These are phyloP conservation scores for Alsophila aescularia DNA, from an alignment of 2,888 invertebrate genomes.

Conservation along the genomic window DNA sequence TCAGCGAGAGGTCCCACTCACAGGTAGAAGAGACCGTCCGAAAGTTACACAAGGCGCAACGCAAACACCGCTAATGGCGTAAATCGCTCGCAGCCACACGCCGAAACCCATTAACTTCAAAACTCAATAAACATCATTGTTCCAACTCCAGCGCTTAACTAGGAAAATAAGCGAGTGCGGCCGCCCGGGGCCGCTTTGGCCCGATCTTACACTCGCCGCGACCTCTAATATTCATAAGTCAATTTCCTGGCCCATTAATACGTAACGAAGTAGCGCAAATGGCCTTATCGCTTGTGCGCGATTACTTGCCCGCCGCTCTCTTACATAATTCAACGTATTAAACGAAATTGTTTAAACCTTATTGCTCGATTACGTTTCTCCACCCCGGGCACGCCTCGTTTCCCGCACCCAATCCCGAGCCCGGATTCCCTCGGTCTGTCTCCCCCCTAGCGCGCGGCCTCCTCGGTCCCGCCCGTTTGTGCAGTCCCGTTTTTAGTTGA, in stretches of 20 bases:
- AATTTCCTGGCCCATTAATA: conserved; percentile 85
- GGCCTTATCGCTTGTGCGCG: conserved; percentile 85
- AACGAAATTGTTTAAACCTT: conserved; percentile 86
- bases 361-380: conserved; percentile 84
- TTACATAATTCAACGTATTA: conserved; percentile 86
- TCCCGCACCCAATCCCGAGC: conserved; percentile 69
- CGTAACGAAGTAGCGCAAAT: conserved; percentile 85
- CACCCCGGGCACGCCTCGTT: conserved; percentile 80
- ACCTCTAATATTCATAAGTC: conserved; percentile 85
- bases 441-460: conserved; percentile 50
- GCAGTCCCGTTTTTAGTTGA: conserved; percentile 56
- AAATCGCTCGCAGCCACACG: conserved; percentile 65
- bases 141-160: conserved; percentile 71
- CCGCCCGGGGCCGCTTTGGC: conserved; percentile 78
- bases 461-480: conserved; percentile 61
- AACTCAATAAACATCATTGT: conserved; percentile 82
- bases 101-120: conserved; percentile 76
- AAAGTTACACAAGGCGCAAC: conserved; percentile 35
- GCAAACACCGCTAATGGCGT: conserved; percentile 74
- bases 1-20: background rate
- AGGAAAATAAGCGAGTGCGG: conserved; percentile 72
- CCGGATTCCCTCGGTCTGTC: conserved; percentile 47
- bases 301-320: conserved; percentile 83
- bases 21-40: conserved; percentile 20
- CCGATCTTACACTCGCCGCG: conserved; percentile 74